phyloP scores from a whole-genome alignment of 2,888 invertebrate genomes.

The Spialia ferax region DNA sequence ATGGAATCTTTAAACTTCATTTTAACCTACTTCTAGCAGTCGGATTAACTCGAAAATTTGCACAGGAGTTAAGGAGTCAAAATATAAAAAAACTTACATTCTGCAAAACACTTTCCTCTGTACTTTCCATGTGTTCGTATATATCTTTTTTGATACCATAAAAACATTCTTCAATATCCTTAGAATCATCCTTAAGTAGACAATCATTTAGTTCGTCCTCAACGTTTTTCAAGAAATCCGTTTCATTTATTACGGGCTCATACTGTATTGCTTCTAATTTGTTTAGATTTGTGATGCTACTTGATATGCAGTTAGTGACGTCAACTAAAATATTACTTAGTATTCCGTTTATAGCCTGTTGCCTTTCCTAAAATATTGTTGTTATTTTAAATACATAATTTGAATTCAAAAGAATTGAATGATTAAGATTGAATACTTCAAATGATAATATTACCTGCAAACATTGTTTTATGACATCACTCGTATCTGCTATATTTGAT shows the following conservation, averaged over 20 bases:
- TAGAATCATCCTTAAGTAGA: conserved; percentile 40
- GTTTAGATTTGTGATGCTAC: conserved; percentile 50
- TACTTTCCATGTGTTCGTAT: conserved; percentile 51
- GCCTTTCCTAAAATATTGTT: conserved; percentile 51
- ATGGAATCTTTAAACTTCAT: too few relatives aligned
- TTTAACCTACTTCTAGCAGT: too few relatives aligned
- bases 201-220: conserved; percentile 55
- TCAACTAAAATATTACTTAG: conserved; percentile 50
- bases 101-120: conserved; percentile 53
- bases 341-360: conserved; percentile 51
- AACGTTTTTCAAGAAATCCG: conserved; percentile 50
- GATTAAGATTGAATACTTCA: background rate
- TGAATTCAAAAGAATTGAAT: background rate
- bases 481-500: conserved; percentile 49
- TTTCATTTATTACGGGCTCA: conserved; percentile 47
- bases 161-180: conserved; percentile 54
- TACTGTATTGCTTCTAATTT: conserved; percentile 31
- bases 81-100: conserved; percentile 52
- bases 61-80: too few relatives aligned
- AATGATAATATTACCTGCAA: conserved; percentile 50
- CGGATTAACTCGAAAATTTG: too few relatives aligned
- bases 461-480: conserved; percentile 56
- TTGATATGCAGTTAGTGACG: conserved; percentile 54
- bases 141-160: conserved; percentile 51
- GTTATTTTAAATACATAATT: background rate